Evolutionary conservation across 2,888 invertebrate genomes (phyloP), one percentile per base, ranked within the genome.

Genomic region (Macrosiphum euphorbiae): DNA sequence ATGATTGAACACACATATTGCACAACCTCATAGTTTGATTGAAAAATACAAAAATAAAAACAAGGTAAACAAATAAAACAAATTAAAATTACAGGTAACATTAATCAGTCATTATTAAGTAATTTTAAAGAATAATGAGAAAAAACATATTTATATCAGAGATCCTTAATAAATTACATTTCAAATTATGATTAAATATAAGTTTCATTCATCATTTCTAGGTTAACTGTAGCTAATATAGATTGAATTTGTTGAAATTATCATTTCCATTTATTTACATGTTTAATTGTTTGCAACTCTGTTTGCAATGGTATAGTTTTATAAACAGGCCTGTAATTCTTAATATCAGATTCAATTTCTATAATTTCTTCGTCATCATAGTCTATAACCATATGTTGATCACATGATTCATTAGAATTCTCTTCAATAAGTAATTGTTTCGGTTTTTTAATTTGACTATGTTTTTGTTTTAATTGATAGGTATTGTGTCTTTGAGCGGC

Each of bases 51-150:
- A 44, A 84, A 55, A 87, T 88, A 44, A 85, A 85, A 67, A 85
- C 20, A 55, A 61, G 7, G 20, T 78, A 35, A 93, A 78, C 52
- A 88, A 52, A 89, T 47, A 47, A 89, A 61, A 58, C 0, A 89
- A 94, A 90, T 41, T 87, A 86, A 90, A 90, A 90, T 85, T 58
- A 94, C 24, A 90, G 86, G 90, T 94, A 94, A 94, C 94, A 90
- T 86, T 58, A 90, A 90, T 94, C 86, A 90, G 86, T 94, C 86
- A 58, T 90, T 61, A 94, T 55, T 90, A 88, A 13, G 24, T 61
- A 4, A 50, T 28, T 78, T 67, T 20, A 61, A 58, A 90, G 35
- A 35, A 44, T 44, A 47, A 90, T 90, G 50, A 35, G 41, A 41
- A 86, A 61, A 78, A 50, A 61, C 50, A 58, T 20, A 24, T 24